Percentiles rank a stretch among this genome's conserved stretches.
Evolutionary conservation across 2,888 invertebrate species (phyloP).

Genomic region (Hypsopygia costalis): DNA sequence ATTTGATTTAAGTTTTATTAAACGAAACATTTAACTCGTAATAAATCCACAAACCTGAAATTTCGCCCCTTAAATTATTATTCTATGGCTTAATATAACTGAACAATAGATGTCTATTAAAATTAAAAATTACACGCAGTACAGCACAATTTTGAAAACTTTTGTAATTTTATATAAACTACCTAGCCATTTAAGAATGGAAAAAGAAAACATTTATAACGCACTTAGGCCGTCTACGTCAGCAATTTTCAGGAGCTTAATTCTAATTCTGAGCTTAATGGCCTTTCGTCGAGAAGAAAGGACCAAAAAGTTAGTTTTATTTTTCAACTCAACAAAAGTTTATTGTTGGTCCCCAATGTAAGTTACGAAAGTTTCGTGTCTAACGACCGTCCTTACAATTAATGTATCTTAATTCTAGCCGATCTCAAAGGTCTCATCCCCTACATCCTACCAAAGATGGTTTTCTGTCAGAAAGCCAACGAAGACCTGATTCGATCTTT

Average conservation of each 20-base stretch:
- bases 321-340: constrained; percentile 11
- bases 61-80: too few species aligned
- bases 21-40: too few species aligned
- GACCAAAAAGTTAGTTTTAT: constrained; percentile 6
- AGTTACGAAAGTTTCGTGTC: constrained; percentile 4
- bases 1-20: too few species aligned
- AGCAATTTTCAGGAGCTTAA: constrained; percentile 9
- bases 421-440: constrained; percentile 19
- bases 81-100: too few species aligned
- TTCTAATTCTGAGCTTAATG: constrained; percentile 10
- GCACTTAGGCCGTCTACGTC: constrained; percentile 4
- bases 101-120: too few species aligned
- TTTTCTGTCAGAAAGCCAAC: constrained; percentile 37
- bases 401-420: constrained; percentile 13
- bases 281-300: constrained; percentile 7
- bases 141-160: too few species aligned
- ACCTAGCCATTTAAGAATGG: background rate
- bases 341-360: constrained; percentile 4
- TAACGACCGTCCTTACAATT: constrained; percentile 7
- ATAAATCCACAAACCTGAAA: too few species aligned
- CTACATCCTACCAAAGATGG: constrained; percentile 32
- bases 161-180: background rate
- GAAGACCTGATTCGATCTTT: constrained; percentile 31
- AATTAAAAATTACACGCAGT: too few species aligned
- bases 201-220: constrained; percentile 9